Conservation (phyloP, 1,140 invertebrate genomes). For the Parapsyche elsis region DNA sequence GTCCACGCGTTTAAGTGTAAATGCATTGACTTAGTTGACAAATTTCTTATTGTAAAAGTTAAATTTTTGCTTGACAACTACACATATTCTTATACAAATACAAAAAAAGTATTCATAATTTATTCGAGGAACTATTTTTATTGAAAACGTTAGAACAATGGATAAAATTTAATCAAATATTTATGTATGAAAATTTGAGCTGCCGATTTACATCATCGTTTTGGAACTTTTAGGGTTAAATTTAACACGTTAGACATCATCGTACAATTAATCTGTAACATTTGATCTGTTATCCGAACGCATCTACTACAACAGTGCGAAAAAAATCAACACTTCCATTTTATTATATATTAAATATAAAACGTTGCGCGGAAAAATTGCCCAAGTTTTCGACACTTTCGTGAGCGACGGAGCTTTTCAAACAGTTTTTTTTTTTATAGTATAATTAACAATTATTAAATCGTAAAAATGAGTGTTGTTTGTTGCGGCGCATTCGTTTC, state of each 20-base stretch:
- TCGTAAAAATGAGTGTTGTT: neutral
- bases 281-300: constrained; percentile 9
- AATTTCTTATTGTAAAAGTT: too few species aligned
- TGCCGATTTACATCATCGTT: too few species aligned
- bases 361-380: constrained; percentile 1
- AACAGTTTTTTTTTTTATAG: neutral
- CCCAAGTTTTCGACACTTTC: constrained; percentile 12
- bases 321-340: constrained; percentile 18
- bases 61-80: too few species aligned
- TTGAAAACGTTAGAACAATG: too few species aligned
- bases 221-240: neutral
- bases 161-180: too few species aligned
- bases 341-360: neutral
- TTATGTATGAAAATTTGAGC: too few species aligned
- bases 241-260: neutral
- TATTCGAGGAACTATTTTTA: too few species aligned
- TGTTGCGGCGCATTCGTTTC: constrained; percentile 9
- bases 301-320: neutral
- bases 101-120: too few species aligned
- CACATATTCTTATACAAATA: too few species aligned
- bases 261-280: constrained; percentile 5
- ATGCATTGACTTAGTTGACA: too few species aligned
- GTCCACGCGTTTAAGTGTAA: too few species aligned
- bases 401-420: neutral
- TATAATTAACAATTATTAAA: neutral